These are phyloP conservation scores for Theretra japonica DNA, from an alignment of 2,888 invertebrate genomes.

Conservation along the genomic window DNA sequence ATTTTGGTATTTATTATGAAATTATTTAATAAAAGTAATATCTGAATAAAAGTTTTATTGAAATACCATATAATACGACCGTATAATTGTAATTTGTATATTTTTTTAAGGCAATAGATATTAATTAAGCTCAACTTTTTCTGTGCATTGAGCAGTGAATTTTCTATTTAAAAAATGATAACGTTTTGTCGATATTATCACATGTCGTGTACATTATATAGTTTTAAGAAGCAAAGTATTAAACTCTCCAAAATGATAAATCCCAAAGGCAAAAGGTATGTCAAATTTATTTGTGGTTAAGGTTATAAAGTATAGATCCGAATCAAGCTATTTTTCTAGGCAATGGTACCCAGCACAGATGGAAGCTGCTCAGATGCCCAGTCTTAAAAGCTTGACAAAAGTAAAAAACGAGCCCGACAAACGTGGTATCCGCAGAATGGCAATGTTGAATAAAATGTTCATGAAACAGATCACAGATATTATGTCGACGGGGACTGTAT, in stretches of 20 bases:
- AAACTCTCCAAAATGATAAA: conserved; percentile 76
- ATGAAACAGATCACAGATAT: conserved; percentile 92
- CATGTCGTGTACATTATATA: conserved; percentile 55
- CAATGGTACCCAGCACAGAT: conserved; percentile 64
- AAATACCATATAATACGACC: too few relatives aligned
- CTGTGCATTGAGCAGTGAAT: not conserved
- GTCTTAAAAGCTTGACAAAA: conserved; percentile 71
- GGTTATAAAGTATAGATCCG: conserved; percentile 12
- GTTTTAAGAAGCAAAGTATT: conserved; percentile 68
- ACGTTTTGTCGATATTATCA: conserved; percentile 67
- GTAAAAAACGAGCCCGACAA: conserved; percentile 81
- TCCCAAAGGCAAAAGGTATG: conserved; percentile 69
- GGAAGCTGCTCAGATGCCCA: conserved; percentile 59
- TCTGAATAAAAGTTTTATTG: too few relatives aligned
- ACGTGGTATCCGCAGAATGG: conserved; percentile 83
- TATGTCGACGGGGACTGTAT: conserved; percentile 88
- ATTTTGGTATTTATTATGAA: too few relatives aligned
- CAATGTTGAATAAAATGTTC: conserved; percentile 91
- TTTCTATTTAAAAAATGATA: conserved; percentile 43
- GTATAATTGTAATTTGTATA: too few relatives aligned
- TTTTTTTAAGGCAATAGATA: too few relatives aligned
- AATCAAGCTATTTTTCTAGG: conserved; percentile 51
- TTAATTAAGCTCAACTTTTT: not conserved
- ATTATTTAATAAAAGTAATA: too few relatives aligned
- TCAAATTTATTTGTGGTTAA: conserved; percentile 5